phyloP scores from a whole-genome alignment of 2,888 invertebrate genomes.

The Machimus atricapillus region DNA sequence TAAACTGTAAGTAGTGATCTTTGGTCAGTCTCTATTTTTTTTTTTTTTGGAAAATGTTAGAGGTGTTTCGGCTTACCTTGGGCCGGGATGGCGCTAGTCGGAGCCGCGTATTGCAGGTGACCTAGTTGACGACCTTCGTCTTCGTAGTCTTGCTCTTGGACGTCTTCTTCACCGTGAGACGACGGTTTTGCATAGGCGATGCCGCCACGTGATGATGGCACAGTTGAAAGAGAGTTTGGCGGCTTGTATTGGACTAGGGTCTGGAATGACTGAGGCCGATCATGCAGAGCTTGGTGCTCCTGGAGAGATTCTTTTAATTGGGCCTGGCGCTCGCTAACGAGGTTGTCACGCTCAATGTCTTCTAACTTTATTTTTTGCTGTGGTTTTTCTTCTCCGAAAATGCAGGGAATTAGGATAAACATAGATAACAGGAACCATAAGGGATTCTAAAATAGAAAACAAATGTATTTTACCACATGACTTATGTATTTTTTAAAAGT shows the following conservation, averaged over 20 bases:
- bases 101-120: constrained; percentile 36
- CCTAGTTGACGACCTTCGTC: not conserved
- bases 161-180: not conserved
- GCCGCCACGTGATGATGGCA: constrained; percentile 5
- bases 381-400: not conserved
- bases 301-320: constrained; percentile 42
- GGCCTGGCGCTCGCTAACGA: constrained; percentile 65
- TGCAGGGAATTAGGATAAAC: not conserved
- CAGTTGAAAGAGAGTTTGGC: not conserved
- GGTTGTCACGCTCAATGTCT: constrained; percentile 77
- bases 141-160: not conserved
- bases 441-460: not conserved
- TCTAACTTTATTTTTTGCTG: constrained; percentile 70
- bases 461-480: not conserved
- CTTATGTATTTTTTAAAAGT: not conserved
- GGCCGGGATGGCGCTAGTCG: not conserved
- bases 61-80: not conserved
- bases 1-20: not conserved
- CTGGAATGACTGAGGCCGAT: constrained; percentile 39
- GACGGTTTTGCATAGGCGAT: constrained; percentile 34
- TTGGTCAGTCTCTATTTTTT: not conserved
- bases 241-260: not conserved
- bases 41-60: not conserved
- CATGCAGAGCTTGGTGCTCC: constrained; percentile 48
- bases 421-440: not conserved